Conservation (phyloP, 2,888 invertebrate genomes). For the Lasioglossum malachurum region DNA sequence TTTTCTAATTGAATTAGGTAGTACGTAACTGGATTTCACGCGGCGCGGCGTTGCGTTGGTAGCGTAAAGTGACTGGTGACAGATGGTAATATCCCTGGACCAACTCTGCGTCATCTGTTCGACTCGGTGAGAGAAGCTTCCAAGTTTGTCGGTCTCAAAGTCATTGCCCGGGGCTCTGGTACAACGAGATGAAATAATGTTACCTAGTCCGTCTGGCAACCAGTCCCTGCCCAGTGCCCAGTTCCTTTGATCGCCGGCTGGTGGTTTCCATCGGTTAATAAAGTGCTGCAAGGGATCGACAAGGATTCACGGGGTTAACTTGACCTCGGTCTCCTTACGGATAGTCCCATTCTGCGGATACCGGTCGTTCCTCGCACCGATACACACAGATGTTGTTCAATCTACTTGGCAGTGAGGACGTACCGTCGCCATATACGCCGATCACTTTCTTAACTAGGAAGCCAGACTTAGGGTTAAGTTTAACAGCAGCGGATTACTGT, state of each 20-base stretch:
- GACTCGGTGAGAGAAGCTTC: conserved; percentile 50
- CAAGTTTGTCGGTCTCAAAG: conserved; percentile 78
- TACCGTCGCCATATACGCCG: neutral
- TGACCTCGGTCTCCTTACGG: conserved; percentile 36
- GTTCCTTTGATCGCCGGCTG: neutral
- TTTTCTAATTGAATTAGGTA: neutral
- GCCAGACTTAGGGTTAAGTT: neutral
- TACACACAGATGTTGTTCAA: neutral
- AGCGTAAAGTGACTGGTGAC: conserved; percentile 43
- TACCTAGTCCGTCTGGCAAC: conserved; percentile 24
- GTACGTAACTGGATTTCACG: neutral
- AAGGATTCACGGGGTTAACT: conserved; percentile 38
- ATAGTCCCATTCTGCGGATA: conserved; percentile 27
- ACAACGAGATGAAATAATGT: conserved; percentile 68
- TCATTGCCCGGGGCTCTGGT: conserved; percentile 79
- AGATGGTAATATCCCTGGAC: conserved; percentile 33
- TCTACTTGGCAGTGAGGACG: conserved; percentile 3
- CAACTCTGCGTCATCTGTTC: conserved; percentile 31
- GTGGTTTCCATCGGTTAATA: conserved; percentile 20
- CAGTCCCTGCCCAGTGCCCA: conserved; percentile 11
- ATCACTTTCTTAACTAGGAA: conserved; percentile 20
- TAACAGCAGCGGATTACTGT: neutral
- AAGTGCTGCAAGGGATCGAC: conserved; percentile 18
- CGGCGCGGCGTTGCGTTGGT: neutral
- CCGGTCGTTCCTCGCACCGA: neutral